phyloP scores from a whole-genome alignment of 2,888 invertebrate genomes.

The Drosophila dives region DNA sequence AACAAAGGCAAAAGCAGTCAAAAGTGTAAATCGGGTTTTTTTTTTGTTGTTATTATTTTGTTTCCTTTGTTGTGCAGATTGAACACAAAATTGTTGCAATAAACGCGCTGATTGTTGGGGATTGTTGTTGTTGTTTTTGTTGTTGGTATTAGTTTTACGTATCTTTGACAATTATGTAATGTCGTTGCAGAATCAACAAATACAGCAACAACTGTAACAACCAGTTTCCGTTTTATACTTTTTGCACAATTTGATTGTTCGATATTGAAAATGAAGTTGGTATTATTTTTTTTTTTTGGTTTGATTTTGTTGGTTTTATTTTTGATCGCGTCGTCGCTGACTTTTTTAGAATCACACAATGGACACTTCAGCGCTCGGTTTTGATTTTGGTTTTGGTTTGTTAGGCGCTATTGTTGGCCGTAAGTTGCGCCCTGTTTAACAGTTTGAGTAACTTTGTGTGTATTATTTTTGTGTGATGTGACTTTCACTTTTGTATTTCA shows the following conservation, averaged over 20 bases:
- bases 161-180: slow-evolving; percentile 78
- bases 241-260: slow-evolving; percentile 71
- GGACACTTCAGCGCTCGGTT: slow-evolving; percentile 46
- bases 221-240: slow-evolving; percentile 51
- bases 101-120: slow-evolving; percentile 67
- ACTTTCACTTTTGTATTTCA: slow-evolving; percentile 62
- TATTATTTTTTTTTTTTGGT: slow-evolving; percentile 31
- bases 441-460: slow-evolving; percentile 45
- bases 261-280: slow-evolving; percentile 32
- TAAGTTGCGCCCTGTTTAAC: slow-evolving; percentile 58
- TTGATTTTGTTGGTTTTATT: slow-evolving; percentile 34
- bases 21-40: slow-evolving; percentile 32
- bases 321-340: slow-evolving; percentile 12
- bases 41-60: neutral
- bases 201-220: slow-evolving; percentile 32
- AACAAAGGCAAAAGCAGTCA: slow-evolving; percentile 54
- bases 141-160: slow-evolving; percentile 54
- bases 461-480: slow-evolving; percentile 25
- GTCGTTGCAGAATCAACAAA: slow-evolving; percentile 65
- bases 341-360: slow-evolving; percentile 72
- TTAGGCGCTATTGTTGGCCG: slow-evolving; percentile 43
- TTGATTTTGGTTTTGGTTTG: slow-evolving; percentile 45
- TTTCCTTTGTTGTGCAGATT: slow-evolving; percentile 59
- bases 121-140: slow-evolving; percentile 30
- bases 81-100: slow-evolving; percentile 77